These are phyloP conservation scores for Gastracanthus pulcherrimus DNA, from an alignment of 2,888 invertebrate genomes.

Conservation along the genomic window DNA sequence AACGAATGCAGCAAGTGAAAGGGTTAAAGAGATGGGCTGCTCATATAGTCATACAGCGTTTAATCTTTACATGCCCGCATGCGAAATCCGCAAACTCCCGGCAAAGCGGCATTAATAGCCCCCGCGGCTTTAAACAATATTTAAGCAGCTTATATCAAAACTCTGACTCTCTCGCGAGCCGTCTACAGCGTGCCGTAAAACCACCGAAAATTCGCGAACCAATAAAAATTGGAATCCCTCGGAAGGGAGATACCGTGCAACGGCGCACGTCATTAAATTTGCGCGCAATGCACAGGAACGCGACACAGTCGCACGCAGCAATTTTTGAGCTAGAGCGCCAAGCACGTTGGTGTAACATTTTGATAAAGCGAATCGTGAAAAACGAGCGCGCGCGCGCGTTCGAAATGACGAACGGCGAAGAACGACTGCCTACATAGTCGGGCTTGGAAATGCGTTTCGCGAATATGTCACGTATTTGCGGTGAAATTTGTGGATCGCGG, in stretches of 20 bases:
- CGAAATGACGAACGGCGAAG: not conserved
- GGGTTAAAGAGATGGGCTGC: not conserved
- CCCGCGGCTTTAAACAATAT: constrained; percentile 40
- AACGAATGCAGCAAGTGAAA: not conserved
- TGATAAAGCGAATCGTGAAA: not conserved
- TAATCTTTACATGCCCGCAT: constrained; percentile 33
- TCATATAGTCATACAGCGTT: not conserved
- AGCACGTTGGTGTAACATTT: not conserved
- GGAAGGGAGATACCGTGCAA: not conserved
- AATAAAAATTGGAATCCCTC: not conserved
- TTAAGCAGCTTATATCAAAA: constrained; percentile 37
- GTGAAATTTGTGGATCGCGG: constrained; percentile 27
- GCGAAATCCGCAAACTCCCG: constrained; percentile 25
- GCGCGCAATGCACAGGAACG: not conserved
- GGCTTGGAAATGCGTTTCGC: not conserved
- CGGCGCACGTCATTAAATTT: not conserved
- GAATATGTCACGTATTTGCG: constrained; percentile 28
- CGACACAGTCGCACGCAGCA: too few relatives aligned
- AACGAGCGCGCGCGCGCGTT: not conserved
- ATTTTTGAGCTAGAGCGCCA: not conserved
- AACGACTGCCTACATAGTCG: not conserved
- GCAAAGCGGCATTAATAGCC: constrained; percentile 28
- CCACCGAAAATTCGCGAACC: not conserved
- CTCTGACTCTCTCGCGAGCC: not conserved
- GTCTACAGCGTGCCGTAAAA: not conserved